Base-by-base conservation (phyloP, 2,797 vertebrate species). In the Chloroceryle amazona region DNA sequence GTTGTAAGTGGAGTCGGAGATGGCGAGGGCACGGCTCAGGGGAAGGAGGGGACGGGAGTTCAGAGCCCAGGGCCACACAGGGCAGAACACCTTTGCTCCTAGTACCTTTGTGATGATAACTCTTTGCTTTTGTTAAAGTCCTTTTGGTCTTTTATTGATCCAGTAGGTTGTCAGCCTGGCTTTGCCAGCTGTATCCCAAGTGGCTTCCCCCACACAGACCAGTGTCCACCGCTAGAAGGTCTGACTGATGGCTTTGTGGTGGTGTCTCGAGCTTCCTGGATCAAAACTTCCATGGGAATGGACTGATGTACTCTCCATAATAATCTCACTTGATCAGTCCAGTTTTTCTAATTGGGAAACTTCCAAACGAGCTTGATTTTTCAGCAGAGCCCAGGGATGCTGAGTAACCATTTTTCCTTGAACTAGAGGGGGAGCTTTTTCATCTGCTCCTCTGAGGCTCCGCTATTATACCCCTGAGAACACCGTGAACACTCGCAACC, bases 401-500 rank as follows among this genome's bases (percentile, higher is more conserved):
- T 89, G 76, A 90, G 73, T 60, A 86, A 85, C 85, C 71, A 37
- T 39, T 73, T 90, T 76, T 54, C 49, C 88, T 70, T 75, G 83
- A 68, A 72, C 54, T 3, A 57, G 15, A n/a, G 31, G n/a, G 35
- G 58, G 51, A 80, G 51, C 29, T 86, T 75, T 75, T 65, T 60
- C 63, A 22, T 57, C 28, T 9, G 10, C 60, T 87, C 55, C 81
- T 84, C 63, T 33, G 51, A 54, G 79, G n/a, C 70, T 68, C 12
- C 1, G 0, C 80, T 65, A 11, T 86, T 65, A 21, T 9, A 66
- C 88, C 60, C 85, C 4, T 1, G 94, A 90, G 95, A 76, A 33
- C 80, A 22, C 42, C 23, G 68, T 2, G 1, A 91, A 25, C 16
- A 1, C 81, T 87, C 0, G 0, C 0, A 0, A 33, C 66, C 58